Percentiles rank a stretch among this genome's conserved stretches.
Conservation (phyloP, 1,140 invertebrate genomes). For the Camponotus vicinus region DNA sequence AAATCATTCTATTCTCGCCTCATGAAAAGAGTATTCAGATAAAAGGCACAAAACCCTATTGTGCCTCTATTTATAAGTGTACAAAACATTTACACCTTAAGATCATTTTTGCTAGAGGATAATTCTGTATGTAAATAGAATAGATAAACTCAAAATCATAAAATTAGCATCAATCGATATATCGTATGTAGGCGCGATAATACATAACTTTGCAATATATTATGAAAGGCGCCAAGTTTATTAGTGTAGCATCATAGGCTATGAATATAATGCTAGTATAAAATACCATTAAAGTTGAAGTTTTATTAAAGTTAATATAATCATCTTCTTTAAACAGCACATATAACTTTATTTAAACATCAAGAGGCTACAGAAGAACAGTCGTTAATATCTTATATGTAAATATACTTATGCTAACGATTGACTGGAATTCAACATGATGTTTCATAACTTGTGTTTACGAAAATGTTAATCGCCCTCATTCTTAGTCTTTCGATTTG, state of each 20-base stretch:
- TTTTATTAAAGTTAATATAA: slow-evolving; percentile 56
- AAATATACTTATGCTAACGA: slow-evolving; percentile 53
- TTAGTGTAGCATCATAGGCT: slow-evolving; percentile 28
- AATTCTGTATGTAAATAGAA: neutral
- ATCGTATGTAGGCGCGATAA: slow-evolving; percentile 16
- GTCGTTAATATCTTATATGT: slow-evolving; percentile 55
- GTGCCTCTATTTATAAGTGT: neutral
- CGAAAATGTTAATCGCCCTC: slow-evolving; percentile 16
- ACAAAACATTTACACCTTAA: neutral
- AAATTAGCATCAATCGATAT: slow-evolving; percentile 41
- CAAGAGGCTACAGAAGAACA: slow-evolving; percentile 77
- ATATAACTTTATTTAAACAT: slow-evolving; percentile 78
- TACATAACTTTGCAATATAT: slow-evolving; percentile 27
- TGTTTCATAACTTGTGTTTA: slow-evolving; percentile 15
- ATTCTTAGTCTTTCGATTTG: neutral
- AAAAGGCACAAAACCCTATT: neutral
- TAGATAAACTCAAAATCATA: slow-evolving; percentile 16
- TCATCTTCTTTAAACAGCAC: slow-evolving; percentile 59
- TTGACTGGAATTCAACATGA: slow-evolving; percentile 58
- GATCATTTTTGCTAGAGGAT: neutral
- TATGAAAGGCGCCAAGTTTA: slow-evolving; percentile 41
- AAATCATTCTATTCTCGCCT: neutral
- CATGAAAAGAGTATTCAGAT: neutral
- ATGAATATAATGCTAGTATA: slow-evolving; percentile 31
- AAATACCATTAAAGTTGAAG: slow-evolving; percentile 44